Evolutionary conservation across 2,113 vertebrate species (phyloP).

Genomic region (Paramisgurnus dabryanus): DNA sequence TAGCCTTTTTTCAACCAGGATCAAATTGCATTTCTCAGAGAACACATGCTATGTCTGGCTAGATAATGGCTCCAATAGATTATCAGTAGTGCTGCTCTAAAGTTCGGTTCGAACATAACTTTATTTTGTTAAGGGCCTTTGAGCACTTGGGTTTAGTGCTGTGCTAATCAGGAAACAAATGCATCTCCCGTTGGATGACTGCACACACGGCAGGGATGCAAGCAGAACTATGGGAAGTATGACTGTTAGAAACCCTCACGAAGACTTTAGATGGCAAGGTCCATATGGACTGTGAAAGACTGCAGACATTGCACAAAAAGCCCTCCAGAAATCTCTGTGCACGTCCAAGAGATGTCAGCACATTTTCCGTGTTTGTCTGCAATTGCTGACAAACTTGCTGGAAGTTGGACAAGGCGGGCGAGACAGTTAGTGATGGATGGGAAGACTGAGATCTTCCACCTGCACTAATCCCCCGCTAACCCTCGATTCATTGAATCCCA

Average conservation of each 20-base stretch:
- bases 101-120: slow-evolving; percentile 19
- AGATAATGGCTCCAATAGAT: slow-evolving; percentile 25
- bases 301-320: slow-evolving; percentile 33
- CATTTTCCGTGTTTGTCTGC: slow-evolving; percentile 22
- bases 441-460: slow-evolving; percentile 34
- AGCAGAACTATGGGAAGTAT: slow-evolving; percentile 17
- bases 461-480: slow-evolving; percentile 39
- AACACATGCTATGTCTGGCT: neutral
- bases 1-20: neutral
- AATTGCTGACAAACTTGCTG: slow-evolving; percentile 24
- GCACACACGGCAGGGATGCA: slow-evolving; percentile 6
- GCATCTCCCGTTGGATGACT: slow-evolving; percentile 7
- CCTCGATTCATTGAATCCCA: slow-evolving; percentile 25
- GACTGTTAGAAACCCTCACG: slow-evolving; percentile 11
- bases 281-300: slow-evolving; percentile 53
- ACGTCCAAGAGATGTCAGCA: slow-evolving; percentile 25
- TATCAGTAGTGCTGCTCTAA: slow-evolving; percentile 1
- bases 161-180: slow-evolving; percentile 19
- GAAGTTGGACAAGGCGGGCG: neutral
- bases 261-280: slow-evolving; percentile 32
- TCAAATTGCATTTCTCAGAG: slow-evolving; percentile 25
- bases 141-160: neutral
- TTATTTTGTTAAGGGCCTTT: neutral
- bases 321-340: slow-evolving; percentile 8
- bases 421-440: slow-evolving; percentile 28